Evolutionary conservation across 1,140 invertebrate genomes (phyloP), one percentile per base, ranked within the genome.

Genomic region (Papilio glaucus): DNA sequence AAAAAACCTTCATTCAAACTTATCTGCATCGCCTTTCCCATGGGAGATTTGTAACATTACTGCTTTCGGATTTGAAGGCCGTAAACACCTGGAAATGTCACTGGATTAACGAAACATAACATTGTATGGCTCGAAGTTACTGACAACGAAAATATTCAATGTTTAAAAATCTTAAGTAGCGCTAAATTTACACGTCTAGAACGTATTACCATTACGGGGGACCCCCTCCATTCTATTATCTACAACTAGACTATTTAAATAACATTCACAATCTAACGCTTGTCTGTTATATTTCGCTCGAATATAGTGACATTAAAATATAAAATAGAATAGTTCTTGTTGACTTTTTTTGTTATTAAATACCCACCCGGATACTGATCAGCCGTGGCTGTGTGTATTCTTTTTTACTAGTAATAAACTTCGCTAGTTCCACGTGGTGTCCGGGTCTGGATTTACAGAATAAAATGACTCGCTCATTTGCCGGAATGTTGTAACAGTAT

Each of bases 281-380:
- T 24, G 49, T 10, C 49, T 53, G 49, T 7, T 53, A 53, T 24
- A 21, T 53, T 53, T 53, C 9, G 49, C 9, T 53, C 10, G 24
- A 53, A 53, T 49, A 9, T 53, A 53, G 21, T 53, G 49, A 4
- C 18, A 53, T 53, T 24, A 13, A 18, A 53, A 53, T 53, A 53
- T 53, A 53, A 53, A 53, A 53, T 53, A 21, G 49, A 53, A 49
- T 49, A 57, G 49, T 57, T 57, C 49, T 57, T 57, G 21, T 24
- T 24, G 9, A 24, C 18, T 57, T 57, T 57, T 33, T 57, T 57
- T 57, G 49, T 57, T 57, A 10, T 49, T 49, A 49, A 24, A 24
- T 57, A 57, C 10, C 49, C 21, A 57, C 49, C 49, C 49, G 49
- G 49, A 57, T 57, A 26, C 21, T 12, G 49, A 24, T 9, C 49